These are phyloP conservation scores for Neoascia interrupta DNA, from an alignment of 2,888 invertebrate genomes.

Conservation along the genomic window DNA sequence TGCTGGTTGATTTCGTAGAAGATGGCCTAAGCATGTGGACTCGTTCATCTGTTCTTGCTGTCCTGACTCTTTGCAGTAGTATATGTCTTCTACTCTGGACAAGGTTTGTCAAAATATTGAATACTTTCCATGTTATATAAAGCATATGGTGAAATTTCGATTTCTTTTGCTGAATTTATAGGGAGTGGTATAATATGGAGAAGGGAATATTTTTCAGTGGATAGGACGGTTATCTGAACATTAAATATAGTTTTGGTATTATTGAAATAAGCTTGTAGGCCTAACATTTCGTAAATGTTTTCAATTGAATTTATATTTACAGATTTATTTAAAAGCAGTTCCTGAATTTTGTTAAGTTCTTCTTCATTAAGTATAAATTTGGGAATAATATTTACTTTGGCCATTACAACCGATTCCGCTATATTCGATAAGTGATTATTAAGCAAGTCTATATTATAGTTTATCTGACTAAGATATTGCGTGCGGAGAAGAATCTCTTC, in stretches of 20 bases:
- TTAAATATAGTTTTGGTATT: background rate
- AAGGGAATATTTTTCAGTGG: background rate
- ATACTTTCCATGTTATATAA: background rate
- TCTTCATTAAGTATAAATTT: background rate
- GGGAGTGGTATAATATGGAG: conserved; percentile 19
- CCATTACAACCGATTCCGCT: background rate
- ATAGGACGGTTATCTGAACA: background rate
- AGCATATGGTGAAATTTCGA: background rate
- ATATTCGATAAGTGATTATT: background rate
- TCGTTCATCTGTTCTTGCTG: background rate
- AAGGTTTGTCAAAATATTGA: conserved; percentile 21
- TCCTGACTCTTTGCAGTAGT: background rate
- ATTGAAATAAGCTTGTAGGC: background rate
- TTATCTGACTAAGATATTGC: background rate
- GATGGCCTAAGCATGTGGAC: conserved; percentile 15
- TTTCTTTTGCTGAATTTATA: conserved; percentile 6
- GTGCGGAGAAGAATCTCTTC: background rate
- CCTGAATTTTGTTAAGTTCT: background rate
- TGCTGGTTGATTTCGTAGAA: conserved; percentile 14
- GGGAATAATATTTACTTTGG: background rate
- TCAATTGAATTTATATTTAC: background rate
- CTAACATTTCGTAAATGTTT: background rate
- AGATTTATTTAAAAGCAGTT: background rate
- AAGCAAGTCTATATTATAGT: background rate
- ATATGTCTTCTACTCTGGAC: background rate